Evolutionary conservation across 2,888 invertebrate species (phyloP), one percentile per base, ranked within the genome.

Genomic region (Galeruca laticollis): DNA sequence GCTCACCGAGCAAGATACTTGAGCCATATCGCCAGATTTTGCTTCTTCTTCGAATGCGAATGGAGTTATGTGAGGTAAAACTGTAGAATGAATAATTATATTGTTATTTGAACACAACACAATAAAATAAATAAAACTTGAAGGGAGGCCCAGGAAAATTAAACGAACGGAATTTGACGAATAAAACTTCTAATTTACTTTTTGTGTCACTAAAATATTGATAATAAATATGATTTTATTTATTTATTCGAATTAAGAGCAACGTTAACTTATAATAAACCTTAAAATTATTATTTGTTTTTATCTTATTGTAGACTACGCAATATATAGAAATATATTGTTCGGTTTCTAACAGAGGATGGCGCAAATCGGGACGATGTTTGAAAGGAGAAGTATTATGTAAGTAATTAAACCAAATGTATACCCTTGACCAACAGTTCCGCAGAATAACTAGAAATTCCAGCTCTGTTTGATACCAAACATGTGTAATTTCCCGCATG

Each of bases 51-150:
- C 90, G 73, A 92, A 90, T 81, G 88, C 33, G n/a, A 92, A 89
- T 56, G 91, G 90, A 80, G 88, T 87, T 79, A 92, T 90, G 87
- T 91, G 91, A 73, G 92, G 91, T 78, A 89, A 88, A 84, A 91
- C 91, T 92, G 86, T 15, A 9, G 40, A 40, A 13, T n/a, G n/a
- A 40, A n/a, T 3, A 26, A 26, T 26, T 26, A 26, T 26, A 26
- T n/a, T n/a, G n/a, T n/a, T n/a, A n/a, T n/a, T n/a, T n/a, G n/a
- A n/a, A n/a, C 35, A 35, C 35, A 9, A 35, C 35, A 35, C 13
- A 37, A 5, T 11, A 10, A 35, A 43, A 13, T n/a, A 43, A n/a
- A n/a, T 4, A 43, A 31, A 31, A 26, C 54, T 31, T 9, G 6
- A 26, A 54, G 54, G 54, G 54, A 54, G 54, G 54, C 54, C 54